Evolutionary conservation across 2,113 vertebrate species (phyloP), one percentile per base, ranked within the genome.

Genomic region (Rhynchopsitta pachyrhyncha): DNA sequence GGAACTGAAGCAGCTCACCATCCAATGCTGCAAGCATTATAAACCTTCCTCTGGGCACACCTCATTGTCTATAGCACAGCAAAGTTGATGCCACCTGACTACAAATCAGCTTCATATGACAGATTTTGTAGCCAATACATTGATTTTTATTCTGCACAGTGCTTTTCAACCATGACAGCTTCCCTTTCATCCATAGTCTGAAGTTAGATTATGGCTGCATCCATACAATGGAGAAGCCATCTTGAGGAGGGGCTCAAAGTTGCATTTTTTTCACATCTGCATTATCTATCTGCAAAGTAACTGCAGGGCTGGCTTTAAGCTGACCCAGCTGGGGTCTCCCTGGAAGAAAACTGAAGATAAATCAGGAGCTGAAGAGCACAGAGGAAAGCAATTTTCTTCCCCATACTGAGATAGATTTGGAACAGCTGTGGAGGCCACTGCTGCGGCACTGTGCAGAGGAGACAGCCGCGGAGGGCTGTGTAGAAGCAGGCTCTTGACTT

Each of bases 351-450:
- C 27, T 2, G 16, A 35, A 92, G 60, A 75, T 77, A 83, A 88
- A 96, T 88, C n/a, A 78, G 64, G 60, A 86, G 55, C 31, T 81
- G 86, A 74, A 75, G 50, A 70, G 39, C n/a, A 77, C 39, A 81
- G 6, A 81, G 42, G 57, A 94, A 81, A 88, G 23, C 35, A 67
- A 52, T 84, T 68, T 92, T 93, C 68, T 67, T 88, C 81, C 64
- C 53, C 10, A 10, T 60, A 35, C 47, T 49, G 42, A 81, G 60
- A 81, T 5, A 73, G 71, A 78, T 93, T 66, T 64, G 50, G 42
- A 96, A 47, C 73, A 97, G 73, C 73, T 95, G 66, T 73, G 69
- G 64, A 88, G 73, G 46, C 46, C 86, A 29, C 68, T 94, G 71
- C 47, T 10, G 9, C 2, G 2, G 42, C 1, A 0, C 35, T 78